Evolutionary conservation across 2,888 invertebrate genomes (phyloP).

Genomic region (Protonemura montana): DNA sequence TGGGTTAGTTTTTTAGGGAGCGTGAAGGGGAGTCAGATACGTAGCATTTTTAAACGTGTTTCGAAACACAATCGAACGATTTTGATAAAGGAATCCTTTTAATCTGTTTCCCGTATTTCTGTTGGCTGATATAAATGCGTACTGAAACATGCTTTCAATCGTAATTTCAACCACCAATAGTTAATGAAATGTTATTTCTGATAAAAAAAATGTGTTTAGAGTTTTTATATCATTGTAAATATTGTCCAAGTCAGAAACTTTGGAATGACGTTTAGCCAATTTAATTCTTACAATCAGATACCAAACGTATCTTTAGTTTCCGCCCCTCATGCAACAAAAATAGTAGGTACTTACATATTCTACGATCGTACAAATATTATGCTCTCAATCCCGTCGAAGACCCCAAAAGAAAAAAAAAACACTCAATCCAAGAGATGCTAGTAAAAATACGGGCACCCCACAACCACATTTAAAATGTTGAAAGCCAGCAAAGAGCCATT

Average conservation of each 20-base stretch:
- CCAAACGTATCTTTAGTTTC: too few relatives aligned
- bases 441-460: conserved; percentile 45
- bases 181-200: too few relatives aligned
- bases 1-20: conserved; percentile 43
- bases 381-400: conserved; percentile 40
- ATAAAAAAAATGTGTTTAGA: too few relatives aligned
- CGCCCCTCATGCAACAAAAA: not conserved
- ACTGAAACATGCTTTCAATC: too few relatives aligned
- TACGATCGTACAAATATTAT: conserved; percentile 47
- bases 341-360: conserved; percentile 40
- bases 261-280: too few relatives aligned
- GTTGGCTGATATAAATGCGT: too few relatives aligned
- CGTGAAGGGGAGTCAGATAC: not conserved
- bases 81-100: not conserved
- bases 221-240: too few relatives aligned
- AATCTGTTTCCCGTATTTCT: not conserved
- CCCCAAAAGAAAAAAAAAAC: not conserved
- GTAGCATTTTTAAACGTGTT: conserved; percentile 7
- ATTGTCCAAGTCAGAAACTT: too few relatives aligned
- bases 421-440: conserved; percentile 41
- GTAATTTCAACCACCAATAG: not conserved
- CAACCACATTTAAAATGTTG: conserved; percentile 48
- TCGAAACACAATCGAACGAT: not conserved
- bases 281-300: too few relatives aligned
- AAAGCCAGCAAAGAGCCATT: conserved; percentile 44